Base-by-base conservation (phyloP, 2,888 invertebrate genomes). In the Epirrhoe alternata region DNA sequence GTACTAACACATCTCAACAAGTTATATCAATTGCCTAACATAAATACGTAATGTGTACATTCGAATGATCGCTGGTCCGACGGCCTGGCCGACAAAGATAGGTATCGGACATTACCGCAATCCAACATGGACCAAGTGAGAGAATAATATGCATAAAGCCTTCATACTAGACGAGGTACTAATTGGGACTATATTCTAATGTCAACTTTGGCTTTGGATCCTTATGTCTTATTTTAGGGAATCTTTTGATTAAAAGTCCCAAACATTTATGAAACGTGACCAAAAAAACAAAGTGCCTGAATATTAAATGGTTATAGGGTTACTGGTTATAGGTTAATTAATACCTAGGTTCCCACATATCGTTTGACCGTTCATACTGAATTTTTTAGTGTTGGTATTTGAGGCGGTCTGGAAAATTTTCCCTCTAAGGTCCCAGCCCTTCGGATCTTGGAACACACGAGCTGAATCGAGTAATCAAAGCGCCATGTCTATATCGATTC, bases 391-490 rank as follows among this genome's bases (percentile, higher is more conserved):
- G 24, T 24, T 33, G 6, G n/a, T n/a, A 33, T 33, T 33, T 53
- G 7, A 52, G 5, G 16, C 50, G 10, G 53, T 59, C 49, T 50
- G 3, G 17, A 30, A 12, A 61, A 62, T 61, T 60, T 6, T 65
- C 3, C 30, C 56, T 65, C 65, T 30, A n/a, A 33, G 50, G 31
- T 53, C 50, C n/a, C 33, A 50, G 54, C 38, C 58, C 51, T 55
- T 54, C 10, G 45, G 61, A 54, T 58, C 58, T 53, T 61, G 10
- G 58, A 57, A 54, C 64, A 85, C 85, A 86, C 86, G 81, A 86
- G 84, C 86, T 81, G 86, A 90, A 91, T 89, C 91, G 85, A 87
- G 86, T 87, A 92, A 92, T 92, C 92, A 92, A 90, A 90, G 86
- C 87, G 81, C 88, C 90, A 86, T 89, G 92, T 92, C 89, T 86